Percentiles rank a stretch among this genome's conserved stretches.
Conservation (phyloP, 2,888 invertebrate genomes). For the Lissonota sp. region DNA sequence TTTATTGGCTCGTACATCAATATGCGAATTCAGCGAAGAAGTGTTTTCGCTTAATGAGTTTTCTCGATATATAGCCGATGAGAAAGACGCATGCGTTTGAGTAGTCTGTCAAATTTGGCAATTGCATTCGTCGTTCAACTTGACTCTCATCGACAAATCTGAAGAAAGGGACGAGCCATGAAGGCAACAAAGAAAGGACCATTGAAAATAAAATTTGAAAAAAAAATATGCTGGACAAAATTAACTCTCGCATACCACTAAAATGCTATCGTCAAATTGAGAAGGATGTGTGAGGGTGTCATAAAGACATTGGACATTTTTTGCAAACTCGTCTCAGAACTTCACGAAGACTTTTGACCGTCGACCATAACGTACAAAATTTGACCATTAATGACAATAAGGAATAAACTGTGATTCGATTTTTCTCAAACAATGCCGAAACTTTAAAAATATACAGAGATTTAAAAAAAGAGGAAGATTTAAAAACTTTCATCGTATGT, state of each 20-base stretch:
- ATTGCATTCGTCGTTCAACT: conserved; percentile 70
- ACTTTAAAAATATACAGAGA: background rate
- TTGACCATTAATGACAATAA: conserved; percentile 8
- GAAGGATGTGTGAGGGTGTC: conserved; percentile 36
- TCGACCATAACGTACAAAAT: conserved; percentile 16
- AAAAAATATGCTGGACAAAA: conserved; percentile 39
- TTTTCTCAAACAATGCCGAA: background rate
- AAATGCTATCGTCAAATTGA: conserved; percentile 29
- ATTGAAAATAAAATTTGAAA: conserved; percentile 15
- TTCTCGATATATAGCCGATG: conserved; percentile 53
- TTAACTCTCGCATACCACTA: conserved; percentile 33
- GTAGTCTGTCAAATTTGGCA: conserved; percentile 67
- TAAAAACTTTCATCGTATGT: no score
- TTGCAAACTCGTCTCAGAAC: no score
- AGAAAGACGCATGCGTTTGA: background rate
- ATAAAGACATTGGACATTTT: conserved; percentile 32
- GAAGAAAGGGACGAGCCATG: conserved; percentile 1
- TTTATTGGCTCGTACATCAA: conserved; percentile 21
- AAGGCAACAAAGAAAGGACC: background rate
- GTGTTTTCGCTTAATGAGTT: conserved; percentile 55
- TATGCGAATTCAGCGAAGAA: conserved; percentile 24
- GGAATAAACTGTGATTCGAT: background rate
- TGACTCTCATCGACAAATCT: conserved; percentile 36
- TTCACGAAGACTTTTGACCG: conserved; percentile 14
- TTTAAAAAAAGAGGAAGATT: no score